Evolutionary conservation across 2,797 vertebrate genomes (phyloP), one percentile per base, ranked within the genome.

Genomic region (Neomorphus geoffroyi): DNA sequence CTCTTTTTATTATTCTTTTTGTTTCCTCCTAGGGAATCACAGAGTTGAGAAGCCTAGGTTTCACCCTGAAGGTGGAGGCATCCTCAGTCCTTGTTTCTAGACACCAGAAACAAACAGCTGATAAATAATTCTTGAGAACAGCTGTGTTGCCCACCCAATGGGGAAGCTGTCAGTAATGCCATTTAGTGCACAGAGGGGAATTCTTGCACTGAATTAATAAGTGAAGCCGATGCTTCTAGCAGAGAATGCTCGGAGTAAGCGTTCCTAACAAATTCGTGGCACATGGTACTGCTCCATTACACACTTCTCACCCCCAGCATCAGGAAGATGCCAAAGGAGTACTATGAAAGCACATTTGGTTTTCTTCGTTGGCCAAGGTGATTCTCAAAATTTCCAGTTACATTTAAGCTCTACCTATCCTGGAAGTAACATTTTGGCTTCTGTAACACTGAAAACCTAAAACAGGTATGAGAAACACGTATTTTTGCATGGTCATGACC

Each of bases 261-360:
- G 50, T 43, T n/a, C 56, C 46, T 7, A 11, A 21, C 28, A 7
- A 43, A 14, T 5, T 11, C 19, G 12, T 22, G 2, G 3, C 24
- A 5, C 9, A 0, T 2, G 14, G 15, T 16, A 2, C 14, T 37
- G 2, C 35, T 32, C 16, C 7, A 0, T 17, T 6, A 4, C n/a
- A 46, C 5, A 0, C 17, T n/a, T 24, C 43, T 27, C 28, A 11
- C 10, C 8, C 23, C 21, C 79, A 6, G 28, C 16, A 18, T 9
- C 66, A 7, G 70, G 30, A 57, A n/a, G n/a, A n/a, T n/a, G n/a
- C n/a, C n/a, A n/a, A n/a, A 26, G 57, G 14, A 33, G 21, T 28
- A 2, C 8, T 6, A 2, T 2, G 13, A 26, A 5, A 50, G 5
- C 13, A 1, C 27, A 15, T 9, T 11, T 35, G 10, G 0, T 7